Base-by-base conservation (phyloP, 1,140 invertebrate genomes). In the Himalopsyche phryganea region DNA sequence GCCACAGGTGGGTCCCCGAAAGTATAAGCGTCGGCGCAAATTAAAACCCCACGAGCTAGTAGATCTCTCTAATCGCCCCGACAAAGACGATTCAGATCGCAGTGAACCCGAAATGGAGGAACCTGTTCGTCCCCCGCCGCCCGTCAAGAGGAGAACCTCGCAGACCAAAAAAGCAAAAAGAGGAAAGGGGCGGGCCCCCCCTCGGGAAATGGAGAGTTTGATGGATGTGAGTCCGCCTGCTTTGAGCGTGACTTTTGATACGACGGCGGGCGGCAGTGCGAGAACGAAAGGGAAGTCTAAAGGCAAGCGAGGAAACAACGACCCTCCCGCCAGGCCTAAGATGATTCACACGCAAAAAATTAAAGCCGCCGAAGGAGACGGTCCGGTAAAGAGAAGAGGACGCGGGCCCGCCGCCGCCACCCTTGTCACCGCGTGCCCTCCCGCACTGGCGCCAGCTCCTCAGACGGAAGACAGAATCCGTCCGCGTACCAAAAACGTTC, bases 1-100 rank as follows among this genome's bases (percentile, higher is more conserved):
- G n/a, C n/a, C n/a, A n/a, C 58, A 82, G 80, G 80, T 79, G 23
- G 87, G 87, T 2, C 88, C 87, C 0, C 78, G 89, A 0, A 91
- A 90, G 65, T 91, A 91, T 65, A 90, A 90, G 69, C 79, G 88
- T 1, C 77, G 88, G 41, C 81, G 88, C 40, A 90, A 90, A 70
- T 65, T 88, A 5, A 88, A 88, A 58, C 76, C 81, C 0, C 80
- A 84, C 58, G 85, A 85, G 50, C 62, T 80, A 15, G 76, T 78
- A 15, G 54, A 72, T n/a, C 23, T 57, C 6, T 80, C 54, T 67
- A 55, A 66, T 54, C 14, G 33, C 32, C 44, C 53, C 4, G 71
- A 76, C 23, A 68, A 69, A 17, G 71, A 72, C 7, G 65, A 72
- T 48, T 65, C 67, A 49, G 52, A 68, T 67, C 61, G 69, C 59